Evolutionary conservation across 1,140 invertebrate genomes (phyloP).

Genomic region (Theocolax elegans): DNA sequence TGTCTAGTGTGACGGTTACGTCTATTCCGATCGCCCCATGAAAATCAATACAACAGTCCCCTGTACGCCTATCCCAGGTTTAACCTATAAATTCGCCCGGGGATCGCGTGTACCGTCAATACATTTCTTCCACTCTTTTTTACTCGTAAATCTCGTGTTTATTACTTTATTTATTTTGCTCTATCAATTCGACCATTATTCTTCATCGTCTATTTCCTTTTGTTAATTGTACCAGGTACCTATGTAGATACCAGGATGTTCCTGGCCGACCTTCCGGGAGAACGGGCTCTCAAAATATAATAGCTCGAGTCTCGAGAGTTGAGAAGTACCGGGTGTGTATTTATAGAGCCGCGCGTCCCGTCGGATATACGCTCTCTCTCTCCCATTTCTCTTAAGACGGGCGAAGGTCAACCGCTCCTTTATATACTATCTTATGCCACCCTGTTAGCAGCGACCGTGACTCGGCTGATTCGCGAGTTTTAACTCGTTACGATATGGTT

Average conservation of each 20-base stretch:
- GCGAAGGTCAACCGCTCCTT: slow-evolving; percentile 52
- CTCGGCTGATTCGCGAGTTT: not conserved
- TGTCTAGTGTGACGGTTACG: no score
- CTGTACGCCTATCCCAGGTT: not conserved
- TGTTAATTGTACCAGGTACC: no score
- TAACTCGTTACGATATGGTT: not conserved
- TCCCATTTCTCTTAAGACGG: slow-evolving; percentile 6
- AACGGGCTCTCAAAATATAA: slow-evolving; percentile 16
- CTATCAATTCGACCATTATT: no score
- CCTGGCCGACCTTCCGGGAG: not conserved
- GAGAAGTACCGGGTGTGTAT: slow-evolving; percentile 51
- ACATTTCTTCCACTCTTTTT: no score
- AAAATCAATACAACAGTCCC: slow-evolving; percentile 63
- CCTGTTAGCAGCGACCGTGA: slow-evolving; percentile 1
- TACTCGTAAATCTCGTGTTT: no score
- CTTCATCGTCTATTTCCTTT: no score
- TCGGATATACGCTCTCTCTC: not conserved
- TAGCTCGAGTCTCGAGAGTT: no score
- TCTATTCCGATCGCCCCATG: slow-evolving; percentile 52
- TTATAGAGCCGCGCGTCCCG: slow-evolving; percentile 53
- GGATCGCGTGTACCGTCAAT: no score
- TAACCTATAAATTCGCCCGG: slow-evolving; percentile 20
- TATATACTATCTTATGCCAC: not conserved
- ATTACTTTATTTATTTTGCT: not conserved
- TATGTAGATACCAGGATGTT: no score